phyloP scores from a whole-genome alignment of 37 sponge, comb jelly and placozoan species.

The Ephydatia muelleri region DNA sequence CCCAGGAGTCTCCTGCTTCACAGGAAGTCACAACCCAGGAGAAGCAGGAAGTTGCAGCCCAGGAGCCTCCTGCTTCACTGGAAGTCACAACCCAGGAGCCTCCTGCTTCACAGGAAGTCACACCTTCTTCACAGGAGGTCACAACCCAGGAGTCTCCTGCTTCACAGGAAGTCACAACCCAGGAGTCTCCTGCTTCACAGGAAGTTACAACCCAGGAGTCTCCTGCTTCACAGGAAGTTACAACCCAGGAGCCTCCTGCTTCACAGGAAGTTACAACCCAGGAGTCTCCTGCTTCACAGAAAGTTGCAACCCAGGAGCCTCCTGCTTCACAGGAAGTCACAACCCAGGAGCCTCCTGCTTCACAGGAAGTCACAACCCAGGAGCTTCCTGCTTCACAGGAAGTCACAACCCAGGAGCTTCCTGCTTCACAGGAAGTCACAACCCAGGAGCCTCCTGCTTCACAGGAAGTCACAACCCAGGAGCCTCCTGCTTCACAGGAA shows the following conservation, averaged over 20 bases:
- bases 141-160: not conserved
- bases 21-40: not conserved
- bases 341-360: not conserved
- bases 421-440: not conserved
- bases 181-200: not conserved
- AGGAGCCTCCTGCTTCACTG: not conserved
- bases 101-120: not conserved
- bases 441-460: too few relatives aligned
- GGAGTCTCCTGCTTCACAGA: not conserved
- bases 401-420: not conserved
- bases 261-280: not conserved
- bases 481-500: not conserved
- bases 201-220: not conserved
- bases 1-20: not conserved
- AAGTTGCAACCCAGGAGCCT: not conserved
- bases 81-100: not conserved
- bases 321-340: not conserved
- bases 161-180: not conserved
- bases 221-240: not conserved
- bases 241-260: not conserved
- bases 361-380: not conserved
- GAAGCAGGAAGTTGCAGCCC: not conserved
- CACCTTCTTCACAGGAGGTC: not conserved
- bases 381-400: not conserved
- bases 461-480: not conserved